Base-by-base conservation (phyloP, 2,797 vertebrate genomes). In the Tadarida brasiliensis region DNA sequence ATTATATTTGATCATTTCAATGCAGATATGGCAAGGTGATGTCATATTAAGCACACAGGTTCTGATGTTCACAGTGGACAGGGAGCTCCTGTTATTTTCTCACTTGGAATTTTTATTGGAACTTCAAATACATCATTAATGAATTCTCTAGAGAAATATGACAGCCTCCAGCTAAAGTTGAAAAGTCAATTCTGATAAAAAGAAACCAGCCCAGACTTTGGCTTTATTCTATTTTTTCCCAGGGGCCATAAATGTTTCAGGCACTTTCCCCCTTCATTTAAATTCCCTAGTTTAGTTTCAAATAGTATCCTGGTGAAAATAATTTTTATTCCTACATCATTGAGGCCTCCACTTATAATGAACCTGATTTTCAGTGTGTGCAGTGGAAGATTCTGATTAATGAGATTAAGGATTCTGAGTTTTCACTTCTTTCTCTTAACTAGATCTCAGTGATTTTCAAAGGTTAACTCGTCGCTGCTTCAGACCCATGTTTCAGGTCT, bases 151-250 rank as follows among this genome's bases (percentile, higher is more conserved):
- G 49, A 87, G 51, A 87, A 92, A 56, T 87, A 70, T 74, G 81
- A 85, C 68, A 87, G 57, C 54, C 77, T 95, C 17, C 9, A 94
- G 51, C 76, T 84, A 82, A 84, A 86, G 77, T 44, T 74, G 47
- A 96, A 96, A 91, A 97, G 68, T 91, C 56, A 92, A 70, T 94
- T 95, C 59, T 76, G 70, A 96, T 56, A 35, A 95, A 78, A 93
- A 87, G 20, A 95, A 93, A 73, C 5, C 22, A 92, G 2, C 70
- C 24, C 57, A 70, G 68, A 56, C 7, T 24, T 4, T 86, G 61
- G 3, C 78, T 87, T 94, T 90, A 56, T 82, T 73, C 28, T 96
- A 3, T 20, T 49, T 78, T 65, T 86, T 57, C 9, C n/a, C 39
- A 59, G 11, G 65, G 8, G 70, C 49, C 28, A 73, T 83, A 51